Evolutionary conservation across 2,888 invertebrate genomes (phyloP), one percentile per base, ranked within the genome.

Genomic region (Agrochola lota): DNA sequence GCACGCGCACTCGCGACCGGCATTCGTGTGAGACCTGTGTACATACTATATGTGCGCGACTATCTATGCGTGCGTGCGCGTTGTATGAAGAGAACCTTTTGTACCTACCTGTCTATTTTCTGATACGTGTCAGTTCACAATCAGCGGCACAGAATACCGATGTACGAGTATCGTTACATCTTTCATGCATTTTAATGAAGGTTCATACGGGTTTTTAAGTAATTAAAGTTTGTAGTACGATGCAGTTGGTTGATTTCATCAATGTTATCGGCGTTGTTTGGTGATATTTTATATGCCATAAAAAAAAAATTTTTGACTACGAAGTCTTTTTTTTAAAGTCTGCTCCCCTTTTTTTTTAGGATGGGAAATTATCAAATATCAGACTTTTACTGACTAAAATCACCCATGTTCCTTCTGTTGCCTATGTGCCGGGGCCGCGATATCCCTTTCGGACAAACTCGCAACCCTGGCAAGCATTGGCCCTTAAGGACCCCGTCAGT

Each of bases 111-210:
- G 17, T 59, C 5, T 35, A 90, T 91, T 92, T 91, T 88, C 89
- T 87, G 89, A 88, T 87, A 76, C 74, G 77, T 77, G 74, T 77
- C 80, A 77, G 77, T 59, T 78, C 60, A 68, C 78, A 86, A 85
- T 83, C 83, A 78, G 60, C 70, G 20, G 57, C 23, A 52, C 26
- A 55, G 72, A 81, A 77, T 83, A 81, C 69, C 66, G 62, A 81
- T 81, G 71, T 83, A n/a, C n/a, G n/a, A n/a, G n/a, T n/a, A 68
- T 83, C 26, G 64, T 77, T 75, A 71, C 80, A 68, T 73, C 67
- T 81, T 77, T 77, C 77, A 85, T 73, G 85, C 73, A 83, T 83
- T 83, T 83, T 85, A 70, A 83, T 85, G 72, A 77, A 73, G 62
- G 40, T 46, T 55, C 66, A 49, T 60, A 5, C 40, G 35, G 62